Percentiles rank a stretch among this genome's conserved stretches.
Conservation (phyloP, 2,797 vertebrate species). For the Borostomias antarcticus region DNA sequence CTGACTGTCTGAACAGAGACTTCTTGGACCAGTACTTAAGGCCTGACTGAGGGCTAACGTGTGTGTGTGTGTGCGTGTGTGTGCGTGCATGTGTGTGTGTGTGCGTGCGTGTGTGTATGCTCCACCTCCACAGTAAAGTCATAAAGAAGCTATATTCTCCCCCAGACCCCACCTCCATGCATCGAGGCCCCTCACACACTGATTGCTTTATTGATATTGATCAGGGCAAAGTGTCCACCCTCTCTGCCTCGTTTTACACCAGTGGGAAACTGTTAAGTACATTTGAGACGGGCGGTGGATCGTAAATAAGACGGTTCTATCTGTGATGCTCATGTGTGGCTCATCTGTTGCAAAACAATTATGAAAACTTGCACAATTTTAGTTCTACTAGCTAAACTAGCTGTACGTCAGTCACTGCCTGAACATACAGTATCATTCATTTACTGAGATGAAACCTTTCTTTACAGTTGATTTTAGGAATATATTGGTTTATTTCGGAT, state of each 20-base stretch:
- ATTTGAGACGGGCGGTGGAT: conserved; percentile 4
- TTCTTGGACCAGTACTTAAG: conserved; percentile 42
- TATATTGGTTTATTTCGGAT: neutral
- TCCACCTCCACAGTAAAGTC: conserved; percentile 72
- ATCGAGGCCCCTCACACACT: conserved; percentile 63
- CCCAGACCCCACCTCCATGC: conserved; percentile 57
- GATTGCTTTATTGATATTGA: conserved; percentile 83
- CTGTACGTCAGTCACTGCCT: neutral
- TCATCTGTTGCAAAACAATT: neutral
- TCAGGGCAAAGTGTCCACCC: conserved; percentile 81
- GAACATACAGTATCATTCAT: neutral
- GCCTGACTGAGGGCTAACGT: conserved; percentile 13
- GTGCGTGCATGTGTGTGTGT: conserved; percentile 26
- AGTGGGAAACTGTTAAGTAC: neutral
- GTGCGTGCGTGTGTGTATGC: conserved; percentile 37
- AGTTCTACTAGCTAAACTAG: neutral
- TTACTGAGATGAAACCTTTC: neutral
- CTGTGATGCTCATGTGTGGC: neutral
- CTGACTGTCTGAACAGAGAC: conserved; percentile 61
- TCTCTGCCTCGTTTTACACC: conserved; percentile 42
- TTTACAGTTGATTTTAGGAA: neutral
- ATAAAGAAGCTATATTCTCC: conserved; percentile 75
- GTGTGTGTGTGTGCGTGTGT: conserved; percentile 15
- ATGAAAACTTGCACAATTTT: neutral
- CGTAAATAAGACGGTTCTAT: neutral